Conservation (phyloP, 1,140 invertebrate species). For the Zeugodacus cucurbitae region DNA sequence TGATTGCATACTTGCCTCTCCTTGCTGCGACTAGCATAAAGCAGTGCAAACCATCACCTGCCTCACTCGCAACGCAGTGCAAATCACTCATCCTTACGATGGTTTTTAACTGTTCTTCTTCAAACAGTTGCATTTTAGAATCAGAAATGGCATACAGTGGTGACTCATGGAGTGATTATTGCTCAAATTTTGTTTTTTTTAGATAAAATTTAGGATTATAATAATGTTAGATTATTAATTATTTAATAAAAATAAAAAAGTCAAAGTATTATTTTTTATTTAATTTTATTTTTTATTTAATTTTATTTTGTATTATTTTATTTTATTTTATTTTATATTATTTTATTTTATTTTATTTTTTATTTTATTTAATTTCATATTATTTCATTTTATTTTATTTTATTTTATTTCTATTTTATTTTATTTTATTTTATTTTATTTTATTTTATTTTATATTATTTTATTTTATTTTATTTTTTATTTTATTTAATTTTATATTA, state of each 20-base stretch:
- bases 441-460: not conserved
- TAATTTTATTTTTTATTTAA: not conserved
- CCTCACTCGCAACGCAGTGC: not conserved
- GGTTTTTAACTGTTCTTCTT: not conserved
- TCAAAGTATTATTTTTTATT: no score
- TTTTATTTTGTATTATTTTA: not conserved
- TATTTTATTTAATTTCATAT: no score
- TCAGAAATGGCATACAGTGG: not conserved
- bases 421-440: not conserved
- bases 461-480: not conserved
- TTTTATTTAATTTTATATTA: not conserved
- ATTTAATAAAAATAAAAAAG: no score
- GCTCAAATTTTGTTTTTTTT: no score
- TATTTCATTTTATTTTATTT: no score
- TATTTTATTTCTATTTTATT: no score
- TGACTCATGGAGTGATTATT: not conserved
- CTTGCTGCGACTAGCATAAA: not conserved
- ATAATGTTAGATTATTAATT: no score
- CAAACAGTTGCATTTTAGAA: not conserved
- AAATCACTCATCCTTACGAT: not conserved
- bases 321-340: not conserved
- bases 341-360: not conserved
- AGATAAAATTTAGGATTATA: no score
- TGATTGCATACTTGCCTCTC: not conserved
- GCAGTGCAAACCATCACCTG: not conserved